A percentile compares a stretch with the other conserved stretches of the same genome.
phyloP scores from a whole-genome alignment of 2,888 invertebrate genomes.

The Eilema depressum region DNA sequence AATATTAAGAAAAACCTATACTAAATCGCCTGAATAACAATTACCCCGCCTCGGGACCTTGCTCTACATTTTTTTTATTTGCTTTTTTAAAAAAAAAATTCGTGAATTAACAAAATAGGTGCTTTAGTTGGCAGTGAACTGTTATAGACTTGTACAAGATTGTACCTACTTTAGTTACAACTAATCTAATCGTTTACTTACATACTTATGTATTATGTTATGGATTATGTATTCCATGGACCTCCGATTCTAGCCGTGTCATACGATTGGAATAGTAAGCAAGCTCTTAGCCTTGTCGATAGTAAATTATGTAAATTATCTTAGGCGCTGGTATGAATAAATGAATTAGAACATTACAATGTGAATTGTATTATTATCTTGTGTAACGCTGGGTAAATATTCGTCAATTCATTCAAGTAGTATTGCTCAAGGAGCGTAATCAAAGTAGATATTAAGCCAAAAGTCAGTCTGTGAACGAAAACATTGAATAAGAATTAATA shows the following conservation, averaged over 20 bases:
- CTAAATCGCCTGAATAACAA: too few species aligned
- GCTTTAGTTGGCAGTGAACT: too few species aligned
- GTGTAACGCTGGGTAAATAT: not conserved
- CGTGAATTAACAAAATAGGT: too few species aligned
- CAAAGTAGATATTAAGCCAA: not conserved
- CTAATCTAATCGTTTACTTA: constrained; percentile 37
- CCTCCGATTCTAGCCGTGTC: constrained; percentile 19
- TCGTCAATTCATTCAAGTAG: not conserved
- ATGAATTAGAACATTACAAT: constrained; percentile 25
- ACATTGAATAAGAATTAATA: too few species aligned
- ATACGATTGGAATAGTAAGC: constrained; percentile 55
- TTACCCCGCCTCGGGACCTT: too few species aligned
- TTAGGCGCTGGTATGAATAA: constrained; percentile 35
- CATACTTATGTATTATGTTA: constrained; percentile 17
- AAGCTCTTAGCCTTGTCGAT: constrained; percentile 56
- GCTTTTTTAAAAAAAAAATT: too few species aligned
- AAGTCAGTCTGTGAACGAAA: not conserved
- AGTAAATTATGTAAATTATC: constrained; percentile 59
- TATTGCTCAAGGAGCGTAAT: not conserved
- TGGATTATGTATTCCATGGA: constrained; percentile 36
- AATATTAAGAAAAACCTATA: too few species aligned
- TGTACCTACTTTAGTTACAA: constrained; percentile 23
- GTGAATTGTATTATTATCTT: constrained; percentile 3
- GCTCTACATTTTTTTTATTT: too few species aligned
- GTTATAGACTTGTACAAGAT: too few species aligned